Evolutionary conservation across 2,888 invertebrate species (phyloP).

Genomic region (Scaptomyza flava): DNA sequence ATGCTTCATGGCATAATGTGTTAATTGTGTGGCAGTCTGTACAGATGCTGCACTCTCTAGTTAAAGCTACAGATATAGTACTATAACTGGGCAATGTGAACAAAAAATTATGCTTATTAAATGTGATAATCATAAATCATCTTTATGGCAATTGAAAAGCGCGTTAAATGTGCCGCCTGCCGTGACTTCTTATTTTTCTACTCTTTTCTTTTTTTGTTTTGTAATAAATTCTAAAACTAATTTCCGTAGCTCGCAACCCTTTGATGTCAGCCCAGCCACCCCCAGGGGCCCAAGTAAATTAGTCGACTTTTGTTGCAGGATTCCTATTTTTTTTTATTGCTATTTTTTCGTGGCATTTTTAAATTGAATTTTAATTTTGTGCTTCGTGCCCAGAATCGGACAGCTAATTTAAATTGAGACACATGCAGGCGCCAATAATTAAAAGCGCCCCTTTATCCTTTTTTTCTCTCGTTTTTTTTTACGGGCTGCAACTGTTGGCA

Average conservation of each 20-base stretch:
- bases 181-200: slow-evolving; percentile 9
- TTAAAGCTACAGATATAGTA: slow-evolving; percentile 5
- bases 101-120: slow-evolving; percentile 73
- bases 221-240: slow-evolving; percentile 82
- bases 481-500: slow-evolving; percentile 69
- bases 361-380: slow-evolving; percentile 79
- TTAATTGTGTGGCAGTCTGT: slow-evolving; percentile 64
- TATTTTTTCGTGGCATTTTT: slow-evolving; percentile 72
- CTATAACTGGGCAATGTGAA: slow-evolving; percentile 16
- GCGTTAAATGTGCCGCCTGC: slow-evolving; percentile 58
- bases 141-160: slow-evolving; percentile 80
- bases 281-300: slow-evolving; percentile 60
- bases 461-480: slow-evolving; percentile 13
- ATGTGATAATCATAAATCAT: slow-evolving; percentile 81
- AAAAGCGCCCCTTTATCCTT: slow-evolving; percentile 58
- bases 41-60: slow-evolving; percentile 31
- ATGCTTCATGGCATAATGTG: slow-evolving; percentile 56
- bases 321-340: slow-evolving; percentile 37
- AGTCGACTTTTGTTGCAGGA: slow-evolving; percentile 70
- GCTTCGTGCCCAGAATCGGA: slow-evolving; percentile 29
- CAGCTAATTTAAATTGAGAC: slow-evolving; percentile 79
- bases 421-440: slow-evolving; percentile 79
- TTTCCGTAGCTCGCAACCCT: slow-evolving; percentile 70
- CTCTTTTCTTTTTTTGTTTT: slow-evolving; percentile 36
- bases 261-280: slow-evolving; percentile 58